Conservation (phyloP, 2,888 invertebrate species). For the Ophion obscuratus region DNA sequence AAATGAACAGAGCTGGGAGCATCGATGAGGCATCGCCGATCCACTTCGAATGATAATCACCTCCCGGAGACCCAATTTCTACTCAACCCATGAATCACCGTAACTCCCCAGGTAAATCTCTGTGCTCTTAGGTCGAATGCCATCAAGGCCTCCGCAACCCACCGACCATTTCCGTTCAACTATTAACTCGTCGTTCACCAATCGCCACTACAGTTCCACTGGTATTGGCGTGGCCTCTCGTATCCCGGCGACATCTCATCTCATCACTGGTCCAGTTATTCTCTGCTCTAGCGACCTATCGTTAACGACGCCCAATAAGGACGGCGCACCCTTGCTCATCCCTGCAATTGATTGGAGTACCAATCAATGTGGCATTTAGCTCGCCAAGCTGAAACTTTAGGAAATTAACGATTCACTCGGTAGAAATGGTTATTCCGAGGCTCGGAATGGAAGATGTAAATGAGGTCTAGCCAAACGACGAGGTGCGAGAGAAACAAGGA, state of each 20-base stretch:
- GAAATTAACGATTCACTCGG: conserved; percentile 83
- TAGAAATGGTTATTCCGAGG: conserved; percentile 82
- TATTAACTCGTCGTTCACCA: conserved; percentile 59
- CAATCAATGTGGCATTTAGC: conserved; percentile 83
- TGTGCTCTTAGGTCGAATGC: conserved; percentile 61
- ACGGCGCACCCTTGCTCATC: conserved; percentile 68
- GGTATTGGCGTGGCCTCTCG: conserved; percentile 36
- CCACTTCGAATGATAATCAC: conserved; percentile 82
- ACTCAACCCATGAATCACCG: conserved; percentile 53
- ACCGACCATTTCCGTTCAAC: conserved; percentile 68
- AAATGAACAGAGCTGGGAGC: conserved; percentile 63
- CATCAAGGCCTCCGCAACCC: conserved; percentile 73
- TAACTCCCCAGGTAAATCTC: conserved; percentile 58
- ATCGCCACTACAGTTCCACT: conserved; percentile 52
- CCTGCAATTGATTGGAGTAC: conserved; percentile 83
- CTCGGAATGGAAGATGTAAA: conserved; percentile 76
- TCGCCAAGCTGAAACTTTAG: conserved; percentile 82
- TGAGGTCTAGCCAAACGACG: conserved; percentile 59
- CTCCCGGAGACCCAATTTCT: conserved; percentile 80
- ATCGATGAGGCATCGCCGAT: conserved; percentile 71
- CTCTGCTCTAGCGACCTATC: conserved; percentile 42
- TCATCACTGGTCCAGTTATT: conserved; percentile 29
- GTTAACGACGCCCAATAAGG: conserved; percentile 56
- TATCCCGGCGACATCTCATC: conserved; percentile 58
- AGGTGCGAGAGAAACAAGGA: conserved; percentile 46